phyloP scores from a whole-genome alignment of 1,140 invertebrate genomes.

The Hyphantria cunea region DNA sequence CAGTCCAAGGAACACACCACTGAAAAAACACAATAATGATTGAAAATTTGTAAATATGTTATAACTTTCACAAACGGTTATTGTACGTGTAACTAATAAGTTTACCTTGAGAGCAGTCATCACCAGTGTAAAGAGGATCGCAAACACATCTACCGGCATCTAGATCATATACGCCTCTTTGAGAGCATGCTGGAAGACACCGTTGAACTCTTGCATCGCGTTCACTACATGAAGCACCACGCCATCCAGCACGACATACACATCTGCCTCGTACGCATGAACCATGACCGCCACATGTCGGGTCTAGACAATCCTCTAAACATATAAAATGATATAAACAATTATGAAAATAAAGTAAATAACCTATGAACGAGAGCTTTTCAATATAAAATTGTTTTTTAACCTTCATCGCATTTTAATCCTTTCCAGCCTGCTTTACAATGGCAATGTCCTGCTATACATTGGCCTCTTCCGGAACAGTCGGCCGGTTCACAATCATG shows the following conservation, averaged over 20 bases:
- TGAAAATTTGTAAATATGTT: no score
- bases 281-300: slow-evolving; percentile 94
- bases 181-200: slow-evolving; percentile 94
- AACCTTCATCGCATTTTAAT: slow-evolving; percentile 89
- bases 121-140: slow-evolving; percentile 94
- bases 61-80: background rate
- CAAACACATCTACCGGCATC: slow-evolving; percentile 93
- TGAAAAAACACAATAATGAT: slow-evolving; percentile 69
- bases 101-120: slow-evolving; percentile 93
- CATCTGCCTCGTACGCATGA: slow-evolving; percentile 96
- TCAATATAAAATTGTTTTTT: background rate
- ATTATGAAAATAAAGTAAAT: background rate
- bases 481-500: slow-evolving; percentile 95
- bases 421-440: slow-evolving; percentile 96
- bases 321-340: slow-evolving; percentile 12
- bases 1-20: slow-evolving; percentile 95
- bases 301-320: slow-evolving; percentile 92
- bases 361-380: no score
- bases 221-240: slow-evolving; percentile 93
- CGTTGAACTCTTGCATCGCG: slow-evolving; percentile 94
- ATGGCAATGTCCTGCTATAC: slow-evolving; percentile 93
- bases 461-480: slow-evolving; percentile 95
- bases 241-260: slow-evolving; percentile 97
- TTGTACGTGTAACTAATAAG: no score
- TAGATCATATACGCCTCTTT: slow-evolving; percentile 94